Percentiles rank a stretch among this genome's conserved stretches.
Evolutionary conservation across 2,888 invertebrate species (phyloP).

Genomic region (Lasioglossum calceatum): DNA sequence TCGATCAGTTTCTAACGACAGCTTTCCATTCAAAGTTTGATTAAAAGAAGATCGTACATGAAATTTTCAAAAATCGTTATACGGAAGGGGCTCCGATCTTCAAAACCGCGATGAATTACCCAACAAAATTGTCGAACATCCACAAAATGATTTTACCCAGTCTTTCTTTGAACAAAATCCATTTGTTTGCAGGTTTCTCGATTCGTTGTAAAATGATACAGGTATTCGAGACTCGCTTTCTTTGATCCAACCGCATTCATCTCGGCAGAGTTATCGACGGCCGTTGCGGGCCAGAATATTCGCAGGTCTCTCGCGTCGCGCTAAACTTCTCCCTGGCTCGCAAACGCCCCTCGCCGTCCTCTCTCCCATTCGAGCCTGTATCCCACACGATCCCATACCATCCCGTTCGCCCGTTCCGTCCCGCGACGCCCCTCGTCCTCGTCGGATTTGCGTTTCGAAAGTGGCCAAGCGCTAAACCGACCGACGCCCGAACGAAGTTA

Average conservation of each 20-base stretch:
- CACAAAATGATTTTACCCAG: background rate
- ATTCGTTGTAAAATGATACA: background rate
- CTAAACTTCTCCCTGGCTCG: background rate
- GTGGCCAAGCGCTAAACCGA: conserved; percentile 39
- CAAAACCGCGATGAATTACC: background rate
- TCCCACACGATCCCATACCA: background rate
- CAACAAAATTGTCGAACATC: background rate
- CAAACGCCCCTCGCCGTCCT: background rate
- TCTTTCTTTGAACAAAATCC: background rate
- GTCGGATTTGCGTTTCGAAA: conserved; percentile 44
- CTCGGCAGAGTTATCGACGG: background rate
- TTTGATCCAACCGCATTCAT: background rate
- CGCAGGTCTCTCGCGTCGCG: conserved; percentile 15
- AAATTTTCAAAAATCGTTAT: background rate
- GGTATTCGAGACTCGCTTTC: background rate
- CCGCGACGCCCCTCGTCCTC: background rate
- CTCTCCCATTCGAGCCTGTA: background rate
- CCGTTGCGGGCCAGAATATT: background rate
- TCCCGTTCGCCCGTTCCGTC: background rate
- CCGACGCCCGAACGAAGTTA: conserved; percentile 41
- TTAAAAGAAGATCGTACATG: background rate
- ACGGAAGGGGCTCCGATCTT: background rate
- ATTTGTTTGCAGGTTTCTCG: background rate
- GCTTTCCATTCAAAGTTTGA: background rate
- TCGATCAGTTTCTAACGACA: background rate